These are phyloP conservation scores for Pristionchus exspectatus DNA, from an alignment of 2,888 invertebrate genomes.

Conservation along the genomic window DNA sequence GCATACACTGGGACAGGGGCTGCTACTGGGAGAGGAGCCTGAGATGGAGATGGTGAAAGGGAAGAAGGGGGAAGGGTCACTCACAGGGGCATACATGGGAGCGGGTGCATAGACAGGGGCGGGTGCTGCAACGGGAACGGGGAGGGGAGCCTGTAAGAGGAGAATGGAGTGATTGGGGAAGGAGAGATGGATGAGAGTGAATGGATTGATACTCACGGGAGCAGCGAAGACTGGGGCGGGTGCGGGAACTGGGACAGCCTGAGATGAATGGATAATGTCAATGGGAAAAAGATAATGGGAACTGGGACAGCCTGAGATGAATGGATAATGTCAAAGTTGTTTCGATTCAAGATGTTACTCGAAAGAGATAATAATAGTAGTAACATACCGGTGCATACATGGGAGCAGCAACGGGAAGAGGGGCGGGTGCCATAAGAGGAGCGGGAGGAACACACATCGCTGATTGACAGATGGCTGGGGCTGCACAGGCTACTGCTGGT, in stretches of 20 bases:
- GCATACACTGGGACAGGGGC: slow-evolving; percentile 56
- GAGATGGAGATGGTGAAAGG: neutral
- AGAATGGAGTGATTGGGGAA: neutral
- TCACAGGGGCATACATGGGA: neutral
- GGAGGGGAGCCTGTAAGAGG: neutral
- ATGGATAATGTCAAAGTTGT: neutral
- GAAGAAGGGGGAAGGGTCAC: neutral
- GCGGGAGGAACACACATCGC: slow-evolving; percentile 67
- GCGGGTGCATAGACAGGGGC: slow-evolving; percentile 62
- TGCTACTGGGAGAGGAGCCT: slow-evolving; percentile 56
- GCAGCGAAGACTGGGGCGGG: slow-evolving; percentile 63
- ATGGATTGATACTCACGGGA: neutral
- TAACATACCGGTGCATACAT: slow-evolving; percentile 56
- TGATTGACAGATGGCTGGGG: slow-evolving; percentile 70
- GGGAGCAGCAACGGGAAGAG: slow-evolving; percentile 59
- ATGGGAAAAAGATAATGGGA: no score
- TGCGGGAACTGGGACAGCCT: slow-evolving; percentile 52
- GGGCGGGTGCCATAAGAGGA: slow-evolving; percentile 41
- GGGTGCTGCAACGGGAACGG: slow-evolving; percentile 56
- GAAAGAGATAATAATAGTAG: neutral
- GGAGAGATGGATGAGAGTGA: neutral
- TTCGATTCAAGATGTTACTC: neutral
- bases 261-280: no score
- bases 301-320: slow-evolving; percentile 36
- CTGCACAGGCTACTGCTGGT: slow-evolving; percentile 69